Evolutionary conservation across 2,888 invertebrate species (phyloP), one percentile per base, ranked within the genome.

Genomic region (Hoplodrina blanda): DNA sequence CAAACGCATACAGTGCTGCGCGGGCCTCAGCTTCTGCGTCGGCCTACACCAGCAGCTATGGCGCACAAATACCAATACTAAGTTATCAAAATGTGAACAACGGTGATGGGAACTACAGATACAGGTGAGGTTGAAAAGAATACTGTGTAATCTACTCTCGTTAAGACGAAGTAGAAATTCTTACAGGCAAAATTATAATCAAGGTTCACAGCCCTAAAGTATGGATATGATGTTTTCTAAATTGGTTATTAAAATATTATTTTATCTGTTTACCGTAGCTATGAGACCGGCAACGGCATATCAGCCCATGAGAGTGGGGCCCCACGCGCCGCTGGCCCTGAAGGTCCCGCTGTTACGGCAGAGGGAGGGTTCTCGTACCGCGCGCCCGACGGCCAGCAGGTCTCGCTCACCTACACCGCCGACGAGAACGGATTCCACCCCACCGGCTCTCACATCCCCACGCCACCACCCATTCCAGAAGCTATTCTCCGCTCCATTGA

Each of bases 371-470:
- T 95, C 92, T 96, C 97, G 4, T 97, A 97, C 91, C 96, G 96
- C 50, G 96, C 97, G 1, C 97, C 97, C 2, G 97, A 97, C 83
- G 97, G 97, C 57, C 96, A 96, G 80, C 93, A 96, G 78, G 95
- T 97, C 82, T 96, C 96, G 50, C 90, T 97, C 64, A 94, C 96
- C 17, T 97, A 97, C 92, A 95, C 96, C 59, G 97, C 97, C 52
- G 97, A 97, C 85, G 97, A 97, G 89, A 97, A 97, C 86, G 97
- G 97, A 69, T 97, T 97, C 93, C 97, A 97, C 85, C 97, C 97
- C 55, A 93, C 89, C 76, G 96, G 96, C 64, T 95, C 95, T 1
- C 97, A 97, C 85, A 90, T 97, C 30, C 97, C 97, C 54, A 96
- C 96, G 0, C 95, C 96, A 0, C 96, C 96, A 4, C 96, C 96